Evolutionary conservation across 2,888 invertebrate genomes (phyloP), one percentile per base, ranked within the genome.

Genomic region (Nomada flava): DNA sequence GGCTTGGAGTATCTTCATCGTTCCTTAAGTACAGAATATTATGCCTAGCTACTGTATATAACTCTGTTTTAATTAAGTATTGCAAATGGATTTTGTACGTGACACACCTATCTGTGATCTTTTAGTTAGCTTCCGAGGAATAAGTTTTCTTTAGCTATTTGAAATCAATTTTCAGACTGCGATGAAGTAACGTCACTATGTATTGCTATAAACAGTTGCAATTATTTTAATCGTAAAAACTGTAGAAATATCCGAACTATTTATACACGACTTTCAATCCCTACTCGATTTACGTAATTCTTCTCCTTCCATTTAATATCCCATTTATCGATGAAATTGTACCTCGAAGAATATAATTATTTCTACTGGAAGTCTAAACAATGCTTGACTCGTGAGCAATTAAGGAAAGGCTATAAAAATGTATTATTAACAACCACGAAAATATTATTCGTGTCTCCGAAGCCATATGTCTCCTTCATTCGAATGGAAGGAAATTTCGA

Each of bases 401-500:
- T 7, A 29, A 10, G 18, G 53, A 62, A 23, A 36, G 36, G 7
- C 9, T 3, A 1, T 1, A 36, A 20, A 3, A 67, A 65, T 0
- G 9, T 15, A n/a, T 15, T 10, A 26, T 18, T 29, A 50, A 52
- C 2, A 55, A 52, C 36, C 36, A 36, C 36, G 47, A 4, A 7
- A 10, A n/a, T 65, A 52, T 11, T 0, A n/a, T 29, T 29, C 50
- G n/a, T 20, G 18, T 47, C 18, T 18, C 26, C 18, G 18, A 50
- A 52, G 9, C 50, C 29, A 9, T 52, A 52, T 5, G 9, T n/a
- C n/a, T 15, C 9, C 15, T 71, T 26, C 70, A 74, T 70, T 67
- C 52, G 57, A 59, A 71, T 50, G 69, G 60, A 52, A 47, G 47
- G 52, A 42, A 15, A 26, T 20, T 36, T 36, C n/a, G 26, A 3